phyloP scores from a whole-genome alignment of 1,140 invertebrate genomes.

The Drosophila nigrodunni region DNA sequence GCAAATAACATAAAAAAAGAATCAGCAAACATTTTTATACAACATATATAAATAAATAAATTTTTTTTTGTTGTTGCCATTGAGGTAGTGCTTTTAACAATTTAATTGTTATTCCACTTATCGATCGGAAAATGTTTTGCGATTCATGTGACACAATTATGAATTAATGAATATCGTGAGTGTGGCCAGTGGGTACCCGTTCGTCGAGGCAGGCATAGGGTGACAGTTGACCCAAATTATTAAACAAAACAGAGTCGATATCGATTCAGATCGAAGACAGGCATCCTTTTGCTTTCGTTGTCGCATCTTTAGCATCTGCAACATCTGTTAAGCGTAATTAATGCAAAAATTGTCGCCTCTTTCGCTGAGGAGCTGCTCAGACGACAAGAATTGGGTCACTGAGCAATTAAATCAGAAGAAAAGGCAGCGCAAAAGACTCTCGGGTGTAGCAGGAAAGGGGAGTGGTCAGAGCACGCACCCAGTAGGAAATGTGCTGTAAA shows the following conservation, averaged over 20 bases:
- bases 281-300: conserved; percentile 20
- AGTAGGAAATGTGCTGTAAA: conserved; percentile 22
- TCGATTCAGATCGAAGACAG: not conserved
- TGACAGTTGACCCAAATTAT: conserved; percentile 25
- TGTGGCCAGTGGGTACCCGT: conserved; percentile 2
- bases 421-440: conserved; percentile 25
- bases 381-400: conserved; percentile 52
- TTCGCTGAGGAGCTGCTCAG: conserved; percentile 11
- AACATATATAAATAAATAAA: conserved; percentile 19
- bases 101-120: conserved; percentile 60
- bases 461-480: not conserved
- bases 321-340: conserved; percentile 41
- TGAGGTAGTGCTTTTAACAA: conserved; percentile 36
- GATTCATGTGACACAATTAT: conserved; percentile 27
- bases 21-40: not conserved
- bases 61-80: conserved; percentile 24
- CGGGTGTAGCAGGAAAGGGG: not conserved
- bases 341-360: conserved; percentile 45
- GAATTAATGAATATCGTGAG: not conserved
- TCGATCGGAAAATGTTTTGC: conserved; percentile 2
- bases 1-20: not conserved
- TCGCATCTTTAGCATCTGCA: conserved; percentile 35
- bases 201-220: not conserved
- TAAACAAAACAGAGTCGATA: not conserved
- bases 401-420: conserved; percentile 41